Evolutionary conservation across 2,888 invertebrate species (phyloP).

Genomic region (Diarsia mendica): DNA sequence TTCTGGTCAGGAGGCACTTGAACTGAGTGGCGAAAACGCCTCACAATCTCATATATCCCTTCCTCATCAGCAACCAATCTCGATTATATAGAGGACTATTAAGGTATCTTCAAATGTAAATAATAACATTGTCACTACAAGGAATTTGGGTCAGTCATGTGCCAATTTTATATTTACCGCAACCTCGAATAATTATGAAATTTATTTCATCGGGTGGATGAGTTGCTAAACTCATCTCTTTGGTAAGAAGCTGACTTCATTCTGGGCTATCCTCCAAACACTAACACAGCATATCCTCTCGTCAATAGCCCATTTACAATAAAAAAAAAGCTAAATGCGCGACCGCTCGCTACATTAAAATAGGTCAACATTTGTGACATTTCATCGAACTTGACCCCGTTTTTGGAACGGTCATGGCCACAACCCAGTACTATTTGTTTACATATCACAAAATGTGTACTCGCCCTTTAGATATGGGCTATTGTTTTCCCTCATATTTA

Average conservation of each 20-base stretch:
- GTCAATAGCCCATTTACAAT: too few species aligned
- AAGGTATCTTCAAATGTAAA: background rate
- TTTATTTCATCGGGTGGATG: slow-evolving; percentile 3
- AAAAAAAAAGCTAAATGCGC: too few species aligned
- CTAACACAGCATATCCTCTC: background rate
- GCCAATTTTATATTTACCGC: background rate
- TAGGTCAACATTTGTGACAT: slow-evolving; percentile 2
- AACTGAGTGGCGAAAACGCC: background rate
- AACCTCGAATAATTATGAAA: slow-evolving; percentile 6
- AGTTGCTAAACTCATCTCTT: slow-evolving; percentile 2
- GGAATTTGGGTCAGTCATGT: background rate
- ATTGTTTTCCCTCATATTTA: background rate
- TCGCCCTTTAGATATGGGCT: background rate
- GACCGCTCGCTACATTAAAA: background rate
- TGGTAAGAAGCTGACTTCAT: background rate
- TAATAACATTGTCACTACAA: slow-evolving; percentile 2
- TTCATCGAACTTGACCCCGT: background rate
- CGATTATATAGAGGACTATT: too few species aligned
- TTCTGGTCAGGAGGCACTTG: background rate
- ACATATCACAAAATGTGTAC: background rate
- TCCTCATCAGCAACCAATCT: background rate
- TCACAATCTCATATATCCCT: background rate
- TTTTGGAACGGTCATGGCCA: background rate
- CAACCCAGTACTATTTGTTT: slow-evolving; percentile 7
- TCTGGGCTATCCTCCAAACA: background rate